These are phyloP conservation scores for Anastatus disparis DNA, from an alignment of 1,140 invertebrate species.

Conservation along the genomic window DNA sequence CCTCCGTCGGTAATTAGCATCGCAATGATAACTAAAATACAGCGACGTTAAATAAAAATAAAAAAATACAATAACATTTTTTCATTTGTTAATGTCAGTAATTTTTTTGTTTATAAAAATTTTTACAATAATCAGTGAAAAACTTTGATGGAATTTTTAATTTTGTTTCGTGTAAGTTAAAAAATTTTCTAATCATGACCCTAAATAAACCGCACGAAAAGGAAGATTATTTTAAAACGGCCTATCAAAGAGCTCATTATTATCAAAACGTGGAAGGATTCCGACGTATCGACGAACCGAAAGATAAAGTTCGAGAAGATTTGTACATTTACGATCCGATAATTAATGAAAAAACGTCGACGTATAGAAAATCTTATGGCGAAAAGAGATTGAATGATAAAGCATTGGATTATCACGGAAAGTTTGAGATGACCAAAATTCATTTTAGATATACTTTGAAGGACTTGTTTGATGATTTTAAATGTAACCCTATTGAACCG, in stretches of 20 bases:
- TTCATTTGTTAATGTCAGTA: too few species aligned
- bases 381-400: not conserved
- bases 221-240: not conserved
- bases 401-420: not conserved
- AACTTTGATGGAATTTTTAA: too few species aligned
- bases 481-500: not conserved
- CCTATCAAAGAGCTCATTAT: not conserved
- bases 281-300: not conserved
- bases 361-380: not conserved
- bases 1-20: too few species aligned
- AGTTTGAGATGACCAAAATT: not conserved
- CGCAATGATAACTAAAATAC: too few species aligned
- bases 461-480: slow-evolving; percentile 18
- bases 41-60: too few species aligned
- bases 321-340: slow-evolving; percentile 23
- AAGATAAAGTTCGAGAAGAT: not conserved
- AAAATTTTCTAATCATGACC: too few species aligned
- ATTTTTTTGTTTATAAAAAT: not conserved
- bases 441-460: slow-evolving; percentile 10
- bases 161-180: too few species aligned
- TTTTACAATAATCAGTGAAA: not conserved
- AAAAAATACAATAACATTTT: too few species aligned
- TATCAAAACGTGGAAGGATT: slow-evolving; percentile 4
- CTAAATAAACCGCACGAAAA: not conserved
- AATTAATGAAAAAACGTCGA: slow-evolving; percentile 25